Conservation (phyloP, 2,797 vertebrate species). For the Myripristis jacobus region DNA sequence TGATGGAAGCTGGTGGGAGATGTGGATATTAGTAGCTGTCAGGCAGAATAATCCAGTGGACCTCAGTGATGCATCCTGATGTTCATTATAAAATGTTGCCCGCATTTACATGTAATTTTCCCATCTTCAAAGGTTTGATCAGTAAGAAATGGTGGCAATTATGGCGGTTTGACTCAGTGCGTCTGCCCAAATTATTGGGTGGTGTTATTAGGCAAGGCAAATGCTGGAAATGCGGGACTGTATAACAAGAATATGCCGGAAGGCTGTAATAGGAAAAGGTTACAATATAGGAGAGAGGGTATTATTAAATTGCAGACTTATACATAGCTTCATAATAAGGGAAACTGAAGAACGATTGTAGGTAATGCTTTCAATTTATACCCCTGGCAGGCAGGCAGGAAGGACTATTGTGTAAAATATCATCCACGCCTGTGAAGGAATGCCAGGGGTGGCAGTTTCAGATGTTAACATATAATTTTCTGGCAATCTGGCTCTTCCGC, state of each 20-base stretch:
- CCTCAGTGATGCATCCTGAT: not conserved
- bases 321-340: not conserved
- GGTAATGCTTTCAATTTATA: not conserved
- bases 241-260: not conserved
- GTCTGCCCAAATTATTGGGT: not conserved
- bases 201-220: not conserved
- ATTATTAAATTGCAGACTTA: no score
- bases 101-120: not conserved
- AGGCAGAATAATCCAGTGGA: not conserved
- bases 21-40: not conserved
- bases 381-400: not conserved
- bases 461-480: constrained; percentile 7
- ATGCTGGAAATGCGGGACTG: not conserved
- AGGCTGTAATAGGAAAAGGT: not conserved
- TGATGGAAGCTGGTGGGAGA: not conserved
- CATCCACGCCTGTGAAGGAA: not conserved
- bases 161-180: not conserved
- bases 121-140: no score
- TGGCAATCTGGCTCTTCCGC: constrained; percentile 11
- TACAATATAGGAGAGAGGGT: no score
- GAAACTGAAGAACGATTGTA: not conserved
- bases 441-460: constrained; percentile 4
- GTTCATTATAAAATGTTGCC: not conserved
- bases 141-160: not conserved
- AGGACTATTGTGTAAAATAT: not conserved